These are phyloP conservation scores for Tenthredo mesomela DNA, from an alignment of 2,888 invertebrate genomes.

Conservation along the genomic window DNA sequence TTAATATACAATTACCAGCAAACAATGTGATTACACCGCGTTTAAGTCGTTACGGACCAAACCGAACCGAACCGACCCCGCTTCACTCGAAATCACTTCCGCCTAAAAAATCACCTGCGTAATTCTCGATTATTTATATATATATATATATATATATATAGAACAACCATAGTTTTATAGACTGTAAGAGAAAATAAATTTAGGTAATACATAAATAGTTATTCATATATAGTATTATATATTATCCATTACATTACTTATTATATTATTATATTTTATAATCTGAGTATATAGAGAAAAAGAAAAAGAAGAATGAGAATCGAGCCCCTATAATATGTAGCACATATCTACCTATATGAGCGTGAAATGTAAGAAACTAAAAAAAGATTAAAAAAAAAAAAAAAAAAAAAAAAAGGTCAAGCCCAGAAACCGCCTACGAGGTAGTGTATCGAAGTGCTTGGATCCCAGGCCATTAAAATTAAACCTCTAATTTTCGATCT, in stretches of 20 bases:
- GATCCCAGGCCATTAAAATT: conserved; percentile 58
- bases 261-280: neutral
- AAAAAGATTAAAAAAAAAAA: too few species aligned
- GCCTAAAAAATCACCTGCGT: conserved; percentile 51
- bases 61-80: conserved; percentile 23
- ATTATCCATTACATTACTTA: too few species aligned
- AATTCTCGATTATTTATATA: conserved; percentile 15
- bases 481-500: conserved; percentile 58
- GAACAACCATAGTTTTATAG: neutral
- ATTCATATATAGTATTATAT: too few species aligned
- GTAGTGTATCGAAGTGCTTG: conserved; percentile 54
- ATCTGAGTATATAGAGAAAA: too few species aligned
- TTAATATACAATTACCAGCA: conserved; percentile 72
- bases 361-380: neutral
- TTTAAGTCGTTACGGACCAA: conserved; percentile 68
- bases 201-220: too few species aligned
- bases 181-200: too few species aligned
- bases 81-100: conserved; percentile 58
- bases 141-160: neutral
- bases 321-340: neutral
- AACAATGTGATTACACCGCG: conserved; percentile 72
- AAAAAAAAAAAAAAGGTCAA: conserved; percentile 22
- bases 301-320: neutral
- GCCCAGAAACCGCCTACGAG: conserved; percentile 37
- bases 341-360: neutral